Conservation (phyloP, 2,888 invertebrate genomes). For the Aporophyla lueneburgensis region DNA sequence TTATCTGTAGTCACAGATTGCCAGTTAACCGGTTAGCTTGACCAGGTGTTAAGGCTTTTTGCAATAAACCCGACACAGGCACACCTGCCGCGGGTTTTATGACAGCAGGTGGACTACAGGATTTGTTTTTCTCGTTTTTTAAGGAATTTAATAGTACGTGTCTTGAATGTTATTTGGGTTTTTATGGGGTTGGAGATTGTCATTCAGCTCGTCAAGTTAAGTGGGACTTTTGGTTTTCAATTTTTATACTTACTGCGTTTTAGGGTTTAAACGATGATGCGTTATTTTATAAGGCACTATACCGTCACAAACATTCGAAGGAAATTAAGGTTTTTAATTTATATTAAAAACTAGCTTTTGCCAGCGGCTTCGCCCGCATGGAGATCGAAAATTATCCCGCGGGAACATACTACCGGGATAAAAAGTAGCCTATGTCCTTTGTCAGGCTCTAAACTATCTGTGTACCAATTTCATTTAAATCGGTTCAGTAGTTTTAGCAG, state of each 20-base stretch:
- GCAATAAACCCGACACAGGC: slow-evolving; percentile 28
- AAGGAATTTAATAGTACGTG: slow-evolving; percentile 1
- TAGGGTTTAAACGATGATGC: too few relatives aligned
- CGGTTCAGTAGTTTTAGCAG: too few relatives aligned
- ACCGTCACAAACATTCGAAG: too few relatives aligned
- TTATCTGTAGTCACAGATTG: slow-evolving; percentile 58
- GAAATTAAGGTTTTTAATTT: too few relatives aligned
- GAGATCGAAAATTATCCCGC: too few relatives aligned
- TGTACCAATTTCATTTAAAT: too few relatives aligned
- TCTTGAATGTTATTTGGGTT: neutral
- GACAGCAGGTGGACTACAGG: slow-evolving; percentile 38
- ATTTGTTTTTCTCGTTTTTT: slow-evolving; percentile 21
- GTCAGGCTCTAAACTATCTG: too few relatives aligned
- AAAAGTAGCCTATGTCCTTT: too few relatives aligned
- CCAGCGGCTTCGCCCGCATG: too few relatives aligned
- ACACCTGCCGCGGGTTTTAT: slow-evolving; percentile 48
- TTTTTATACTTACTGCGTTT: neutral
- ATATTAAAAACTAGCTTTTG: too few relatives aligned
- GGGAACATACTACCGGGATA: too few relatives aligned
- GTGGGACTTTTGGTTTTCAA: neutral
- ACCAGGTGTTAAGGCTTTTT: slow-evolving; percentile 56
- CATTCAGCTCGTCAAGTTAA: neutral
- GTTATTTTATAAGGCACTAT: too few relatives aligned
- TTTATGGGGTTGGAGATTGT: slow-evolving; percentile 1
- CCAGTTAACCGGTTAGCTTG: slow-evolving; percentile 43